Evolutionary conservation across 2,113 vertebrate genomes (phyloP).

Genomic region (Centropus bengalensis): DNA sequence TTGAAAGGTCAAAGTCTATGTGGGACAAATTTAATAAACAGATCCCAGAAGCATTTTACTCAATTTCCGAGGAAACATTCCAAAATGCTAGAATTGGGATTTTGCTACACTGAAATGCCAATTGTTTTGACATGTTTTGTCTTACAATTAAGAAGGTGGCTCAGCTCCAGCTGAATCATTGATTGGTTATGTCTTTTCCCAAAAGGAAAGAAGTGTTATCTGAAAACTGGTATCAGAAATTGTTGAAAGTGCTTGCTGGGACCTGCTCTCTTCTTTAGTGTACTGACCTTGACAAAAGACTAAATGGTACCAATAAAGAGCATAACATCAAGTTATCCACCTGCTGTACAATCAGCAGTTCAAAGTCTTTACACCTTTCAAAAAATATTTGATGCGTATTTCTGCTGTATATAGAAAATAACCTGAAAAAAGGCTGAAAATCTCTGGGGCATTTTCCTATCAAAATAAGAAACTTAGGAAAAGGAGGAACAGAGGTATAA

Average conservation of each 20-base stretch:
- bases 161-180: constrained; percentile 11
- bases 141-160: constrained; percentile 28
- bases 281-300: not conserved
- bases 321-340: not conserved
- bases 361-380: not conserved
- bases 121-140: constrained; percentile 19
- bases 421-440: not conserved
- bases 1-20: constrained; percentile 62
- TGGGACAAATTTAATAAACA: constrained; percentile 66
- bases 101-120: constrained; percentile 41
- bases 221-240: not conserved
- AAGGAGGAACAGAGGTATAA: not conserved
- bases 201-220: not conserved
- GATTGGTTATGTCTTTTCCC: not conserved
- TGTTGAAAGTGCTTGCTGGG: not conserved
- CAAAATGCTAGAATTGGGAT: constrained; percentile 12
- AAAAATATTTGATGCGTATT: not conserved
- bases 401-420: not conserved
- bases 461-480: not conserved
- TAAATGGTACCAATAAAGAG: not conserved
- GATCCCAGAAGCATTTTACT: constrained; percentile 37
- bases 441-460: not conserved
- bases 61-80: constrained; percentile 17
- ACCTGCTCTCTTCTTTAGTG: not conserved
- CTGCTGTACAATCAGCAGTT: not conserved